Conservation (phyloP, 2,797 vertebrate genomes). For the Diplodus puntazzo region DNA sequence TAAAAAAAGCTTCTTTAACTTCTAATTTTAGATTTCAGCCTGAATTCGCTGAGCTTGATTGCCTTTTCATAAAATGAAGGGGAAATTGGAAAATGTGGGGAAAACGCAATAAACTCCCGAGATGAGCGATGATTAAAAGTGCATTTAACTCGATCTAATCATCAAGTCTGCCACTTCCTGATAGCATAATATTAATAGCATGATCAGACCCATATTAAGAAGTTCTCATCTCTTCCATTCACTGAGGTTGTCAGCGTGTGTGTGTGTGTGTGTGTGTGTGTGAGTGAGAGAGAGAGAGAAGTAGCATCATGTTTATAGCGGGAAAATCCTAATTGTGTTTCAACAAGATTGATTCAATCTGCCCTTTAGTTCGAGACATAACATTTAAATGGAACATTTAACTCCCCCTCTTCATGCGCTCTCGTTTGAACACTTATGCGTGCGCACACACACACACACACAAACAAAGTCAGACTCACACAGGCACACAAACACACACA, state of each 20-base stretch:
- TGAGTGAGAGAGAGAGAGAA: constrained; percentile 10
- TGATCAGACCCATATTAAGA: constrained; percentile 39
- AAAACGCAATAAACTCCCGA: constrained; percentile 33
- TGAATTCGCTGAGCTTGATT: constrained; percentile 19
- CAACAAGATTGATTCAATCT: constrained; percentile 72
- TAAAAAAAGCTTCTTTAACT: constrained; percentile 39
- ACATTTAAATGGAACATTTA: constrained; percentile 77
- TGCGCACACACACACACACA: constrained; percentile 10
- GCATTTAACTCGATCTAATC: constrained; percentile 37
- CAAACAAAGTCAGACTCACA: background rate
- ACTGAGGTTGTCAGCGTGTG: constrained; percentile 13
- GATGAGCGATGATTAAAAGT: constrained; percentile 56
- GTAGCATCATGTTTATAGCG: constrained; percentile 60
- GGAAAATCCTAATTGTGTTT: constrained; percentile 70
- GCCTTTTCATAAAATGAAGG: background rate
- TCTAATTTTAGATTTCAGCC: constrained; percentile 36
- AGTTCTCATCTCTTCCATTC: constrained; percentile 24
- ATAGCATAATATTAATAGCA: constrained; percentile 61
- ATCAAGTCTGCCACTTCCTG: constrained; percentile 46
- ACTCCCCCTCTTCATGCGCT: constrained; percentile 41
- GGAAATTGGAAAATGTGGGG: constrained; percentile 26
- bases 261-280: background rate
- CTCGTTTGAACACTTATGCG: constrained; percentile 30
- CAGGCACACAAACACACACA: constrained; percentile 20
- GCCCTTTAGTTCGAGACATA: constrained; percentile 72